A percentile compares a stretch with the other conserved stretches of the same genome.
These are phyloP conservation scores for Erebia aethiops DNA, from an alignment of 2,888 invertebrate species.

Conservation along the genomic window DNA sequence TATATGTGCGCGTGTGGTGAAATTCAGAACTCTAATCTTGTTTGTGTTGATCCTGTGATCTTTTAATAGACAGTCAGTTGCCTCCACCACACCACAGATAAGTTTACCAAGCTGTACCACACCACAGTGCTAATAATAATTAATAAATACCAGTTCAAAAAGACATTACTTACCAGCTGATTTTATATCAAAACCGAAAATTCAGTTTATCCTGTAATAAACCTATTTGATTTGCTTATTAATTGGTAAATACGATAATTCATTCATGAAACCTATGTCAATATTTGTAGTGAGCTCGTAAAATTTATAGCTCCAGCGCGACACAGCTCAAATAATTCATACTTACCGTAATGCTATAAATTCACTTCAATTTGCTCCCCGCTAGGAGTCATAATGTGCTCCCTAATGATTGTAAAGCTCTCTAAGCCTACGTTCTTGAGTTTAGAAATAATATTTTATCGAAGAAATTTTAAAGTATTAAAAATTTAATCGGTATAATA, in stretches of 20 bases:
- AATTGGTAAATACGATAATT: no score
- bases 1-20: no score
- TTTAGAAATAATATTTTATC: not conserved
- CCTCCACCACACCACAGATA: no score
- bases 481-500: no score
- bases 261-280: not conserved
- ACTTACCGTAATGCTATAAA: not conserved
- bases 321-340: not conserved
- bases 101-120: no score
- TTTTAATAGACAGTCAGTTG: no score
- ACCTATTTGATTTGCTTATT: not conserved
- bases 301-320: not conserved
- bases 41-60: no score
- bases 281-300: not conserved
- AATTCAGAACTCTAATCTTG: no score
- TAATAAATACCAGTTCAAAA: no score
- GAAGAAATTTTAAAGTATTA: not conserved
- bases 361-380: not conserved
- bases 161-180: no score
- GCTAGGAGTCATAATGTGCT: not conserved
- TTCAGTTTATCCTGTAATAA: not conserved
- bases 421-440: not conserved
- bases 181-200: not conserved
- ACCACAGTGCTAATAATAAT: no score
- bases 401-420: constrained; percentile 8